Conservation (phyloP, 2,113 vertebrate species). For the Marmota monax region DNA sequence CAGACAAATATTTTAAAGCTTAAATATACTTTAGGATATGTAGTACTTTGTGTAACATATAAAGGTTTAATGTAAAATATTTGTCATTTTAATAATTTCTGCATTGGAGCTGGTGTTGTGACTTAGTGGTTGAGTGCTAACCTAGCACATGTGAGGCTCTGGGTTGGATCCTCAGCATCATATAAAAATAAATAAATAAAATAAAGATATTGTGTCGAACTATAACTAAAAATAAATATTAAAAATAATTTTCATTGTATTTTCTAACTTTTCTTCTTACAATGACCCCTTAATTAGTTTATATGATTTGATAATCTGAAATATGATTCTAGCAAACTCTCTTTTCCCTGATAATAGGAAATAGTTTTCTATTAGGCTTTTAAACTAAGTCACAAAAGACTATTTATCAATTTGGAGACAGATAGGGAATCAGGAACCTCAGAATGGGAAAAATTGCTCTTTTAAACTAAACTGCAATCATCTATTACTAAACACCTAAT, state of each 20-base stretch:
- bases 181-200: too few relatives aligned
- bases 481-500: neutral
- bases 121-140: too few relatives aligned
- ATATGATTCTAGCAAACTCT: neutral
- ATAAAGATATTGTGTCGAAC: too few relatives aligned
- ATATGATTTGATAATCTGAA: conserved; percentile 22
- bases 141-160: too few relatives aligned
- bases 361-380: neutral
- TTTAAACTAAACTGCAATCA: neutral
- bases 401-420: neutral
- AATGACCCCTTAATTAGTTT: neutral
- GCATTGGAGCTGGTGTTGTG: neutral
- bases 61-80: conserved; percentile 12
- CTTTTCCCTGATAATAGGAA: neutral
- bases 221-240: too few relatives aligned
- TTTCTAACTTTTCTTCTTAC: neutral
- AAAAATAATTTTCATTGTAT: neutral
- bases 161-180: too few relatives aligned
- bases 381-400: neutral
- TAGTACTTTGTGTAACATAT: neutral
- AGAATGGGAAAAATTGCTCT: too few relatives aligned
- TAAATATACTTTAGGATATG: conserved; percentile 18
- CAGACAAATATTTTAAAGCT: conserved; percentile 22
- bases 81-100: conserved; percentile 61
- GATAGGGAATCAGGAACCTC: neutral